phyloP scores from a whole-genome alignment of 2,113 vertebrate species.

The Aptenodytes patagonicus region DNA sequence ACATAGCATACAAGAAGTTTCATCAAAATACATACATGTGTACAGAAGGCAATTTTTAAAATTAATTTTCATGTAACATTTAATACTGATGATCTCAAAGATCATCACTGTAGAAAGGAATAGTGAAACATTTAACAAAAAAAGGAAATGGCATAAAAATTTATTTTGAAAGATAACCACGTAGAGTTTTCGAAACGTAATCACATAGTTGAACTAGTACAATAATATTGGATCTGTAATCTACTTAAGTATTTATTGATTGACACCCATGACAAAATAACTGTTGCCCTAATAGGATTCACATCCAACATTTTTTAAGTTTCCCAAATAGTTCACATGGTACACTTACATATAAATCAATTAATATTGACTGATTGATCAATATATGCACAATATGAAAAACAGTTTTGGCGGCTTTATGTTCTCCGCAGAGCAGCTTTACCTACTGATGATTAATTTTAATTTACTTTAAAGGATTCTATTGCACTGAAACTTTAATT shows the following conservation, averaged over 20 bases:
- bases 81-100: neutral
- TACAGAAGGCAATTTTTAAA: neutral
- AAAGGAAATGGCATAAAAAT: neutral
- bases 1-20: neutral
- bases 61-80: neutral
- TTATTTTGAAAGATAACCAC: conserved; percentile 9
- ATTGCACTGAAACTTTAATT: conserved; percentile 65
- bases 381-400: conserved; percentile 64
- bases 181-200: neutral
- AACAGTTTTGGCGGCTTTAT: conserved; percentile 55
- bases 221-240: conserved; percentile 54
- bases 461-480: conserved; percentile 69
- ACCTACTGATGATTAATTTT: conserved; percentile 65
- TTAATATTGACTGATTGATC: conserved; percentile 58
- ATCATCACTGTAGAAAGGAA: neutral
- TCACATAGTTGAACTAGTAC: neutral
- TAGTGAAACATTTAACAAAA: neutral
- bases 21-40: neutral
- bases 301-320: conserved; percentile 48
- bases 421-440: conserved; percentile 39
- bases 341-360: conserved; percentile 53
- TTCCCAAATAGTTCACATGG: conserved; percentile 38
- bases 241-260: conserved; percentile 66
- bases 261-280: conserved; percentile 50
- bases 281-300: conserved; percentile 60